Evolutionary conservation across 2,888 invertebrate genomes (phyloP).

Genomic region (Diachrysia chrysitis): DNA sequence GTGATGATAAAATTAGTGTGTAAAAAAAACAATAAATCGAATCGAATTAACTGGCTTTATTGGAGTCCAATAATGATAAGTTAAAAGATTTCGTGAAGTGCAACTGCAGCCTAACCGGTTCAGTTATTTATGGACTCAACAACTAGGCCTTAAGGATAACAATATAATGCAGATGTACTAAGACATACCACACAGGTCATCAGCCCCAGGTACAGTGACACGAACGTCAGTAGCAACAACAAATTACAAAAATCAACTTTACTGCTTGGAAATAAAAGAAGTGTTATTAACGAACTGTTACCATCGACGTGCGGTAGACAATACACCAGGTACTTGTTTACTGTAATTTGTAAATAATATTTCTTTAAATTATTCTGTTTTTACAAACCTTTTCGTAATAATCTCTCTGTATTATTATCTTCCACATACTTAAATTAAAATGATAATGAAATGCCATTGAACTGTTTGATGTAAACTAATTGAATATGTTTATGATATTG

Average conservation of each 20-base stretch:
- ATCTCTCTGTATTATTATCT: not conserved
- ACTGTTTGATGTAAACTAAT: not conserved
- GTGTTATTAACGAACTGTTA: constrained; percentile 17
- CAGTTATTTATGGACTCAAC: constrained; percentile 1
- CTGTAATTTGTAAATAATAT: constrained; percentile 4
- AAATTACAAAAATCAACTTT: not conserved
- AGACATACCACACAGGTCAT: not conserved
- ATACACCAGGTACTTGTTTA: constrained; percentile 1
- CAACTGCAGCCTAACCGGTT: not conserved
- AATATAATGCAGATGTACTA: constrained; percentile 7
- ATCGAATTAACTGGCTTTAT: not conserved
- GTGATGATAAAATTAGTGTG: too few species aligned
- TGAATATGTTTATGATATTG: not conserved
- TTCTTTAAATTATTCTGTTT: too few species aligned
- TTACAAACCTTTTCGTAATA: not conserved
- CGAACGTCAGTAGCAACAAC: not conserved
- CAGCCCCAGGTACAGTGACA: not conserved
- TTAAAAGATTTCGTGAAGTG: not conserved
- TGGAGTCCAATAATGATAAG: not conserved
- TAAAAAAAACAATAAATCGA: too few species aligned
- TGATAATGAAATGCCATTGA: not conserved
- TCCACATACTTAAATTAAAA: not conserved
- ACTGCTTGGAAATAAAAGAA: constrained; percentile 32
- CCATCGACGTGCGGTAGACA: not conserved
- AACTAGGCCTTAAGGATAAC: constrained; percentile 3